phyloP scores from a whole-genome alignment of 2,888 invertebrate species.

The Anticlea derivata region DNA sequence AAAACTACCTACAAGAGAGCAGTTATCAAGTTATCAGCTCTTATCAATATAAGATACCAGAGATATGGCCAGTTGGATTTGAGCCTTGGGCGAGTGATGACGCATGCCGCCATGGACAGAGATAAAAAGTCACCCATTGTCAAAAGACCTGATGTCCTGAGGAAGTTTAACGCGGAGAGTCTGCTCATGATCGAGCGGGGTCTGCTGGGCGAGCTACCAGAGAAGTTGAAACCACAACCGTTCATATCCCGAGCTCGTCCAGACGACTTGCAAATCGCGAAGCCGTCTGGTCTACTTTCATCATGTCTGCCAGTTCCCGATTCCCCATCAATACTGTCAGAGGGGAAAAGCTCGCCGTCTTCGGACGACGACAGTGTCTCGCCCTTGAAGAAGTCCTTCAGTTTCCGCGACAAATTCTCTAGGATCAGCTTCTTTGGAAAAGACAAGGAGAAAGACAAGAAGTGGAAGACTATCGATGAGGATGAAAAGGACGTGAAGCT shows the following conservation, averaged over 20 bases:
- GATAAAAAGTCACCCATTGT: slow-evolving; percentile 57
- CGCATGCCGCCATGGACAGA: slow-evolving; percentile 67
- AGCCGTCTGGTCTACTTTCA: slow-evolving; percentile 71
- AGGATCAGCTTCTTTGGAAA: slow-evolving; percentile 66
- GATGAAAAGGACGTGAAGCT: slow-evolving; percentile 41
- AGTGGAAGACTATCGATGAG: slow-evolving; percentile 58
- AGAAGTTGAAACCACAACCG: slow-evolving; percentile 65
- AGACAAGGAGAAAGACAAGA: slow-evolving; percentile 61
- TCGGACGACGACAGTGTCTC: slow-evolving; percentile 60
- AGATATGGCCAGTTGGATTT: slow-evolving; percentile 56
- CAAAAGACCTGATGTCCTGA: slow-evolving; percentile 66
- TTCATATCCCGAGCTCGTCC: slow-evolving; percentile 50
- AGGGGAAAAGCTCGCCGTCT: slow-evolving; percentile 42
- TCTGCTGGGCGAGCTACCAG: slow-evolving; percentile 68
- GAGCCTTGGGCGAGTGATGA: slow-evolving; percentile 61
- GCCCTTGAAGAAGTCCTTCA: slow-evolving; percentile 71
- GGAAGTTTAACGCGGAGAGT: slow-evolving; percentile 69
- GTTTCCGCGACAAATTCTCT: slow-evolving; percentile 72
- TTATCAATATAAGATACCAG: slow-evolving; percentile 70
- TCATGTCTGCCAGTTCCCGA: slow-evolving; percentile 66
- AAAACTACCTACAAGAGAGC: slow-evolving; percentile 39
- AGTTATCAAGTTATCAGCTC: slow-evolving; percentile 52
- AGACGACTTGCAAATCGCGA: slow-evolving; percentile 68
- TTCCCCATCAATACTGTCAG: slow-evolving; percentile 59
- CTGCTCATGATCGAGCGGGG: slow-evolving; percentile 71